Evolutionary conservation across 2,888 invertebrate genomes (phyloP).

Genomic region (Candidula unifasciata): DNA sequence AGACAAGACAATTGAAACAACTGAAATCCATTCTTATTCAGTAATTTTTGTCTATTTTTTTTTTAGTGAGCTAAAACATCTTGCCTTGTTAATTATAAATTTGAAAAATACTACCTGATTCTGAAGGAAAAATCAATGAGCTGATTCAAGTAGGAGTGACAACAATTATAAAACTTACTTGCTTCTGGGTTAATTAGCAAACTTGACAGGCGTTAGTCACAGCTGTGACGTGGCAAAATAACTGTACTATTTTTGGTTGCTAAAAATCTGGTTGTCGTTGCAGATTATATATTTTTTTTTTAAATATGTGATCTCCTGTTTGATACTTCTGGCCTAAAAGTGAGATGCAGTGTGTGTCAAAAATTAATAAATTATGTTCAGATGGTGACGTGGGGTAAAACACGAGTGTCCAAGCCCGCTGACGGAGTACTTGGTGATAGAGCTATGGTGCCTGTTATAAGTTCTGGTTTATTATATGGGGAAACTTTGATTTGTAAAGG

Average conservation of each 20-base stretch:
- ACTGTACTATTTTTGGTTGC: background rate
- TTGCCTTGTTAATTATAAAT: background rate
- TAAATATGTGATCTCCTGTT: background rate
- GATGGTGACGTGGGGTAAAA: too few relatives aligned
- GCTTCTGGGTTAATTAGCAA: background rate
- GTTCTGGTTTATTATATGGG: too few relatives aligned
- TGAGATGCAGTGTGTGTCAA: background rate
- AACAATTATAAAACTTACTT: constrained; percentile 5
- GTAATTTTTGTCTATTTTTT: background rate
- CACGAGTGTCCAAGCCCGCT: too few relatives aligned
- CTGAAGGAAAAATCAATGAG: background rate
- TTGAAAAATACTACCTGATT: too few relatives aligned
- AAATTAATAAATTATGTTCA: too few relatives aligned
- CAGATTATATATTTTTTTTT: too few relatives aligned
- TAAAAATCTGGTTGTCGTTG: too few relatives aligned
- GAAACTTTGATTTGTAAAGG: too few relatives aligned
- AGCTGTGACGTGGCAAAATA: background rate
- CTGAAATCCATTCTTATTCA: too few relatives aligned
- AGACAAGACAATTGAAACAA: too few relatives aligned
- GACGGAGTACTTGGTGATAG: too few relatives aligned
- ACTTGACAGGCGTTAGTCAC: background rate
- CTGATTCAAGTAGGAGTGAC: background rate
- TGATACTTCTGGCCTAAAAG: background rate
- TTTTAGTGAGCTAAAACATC: background rate
- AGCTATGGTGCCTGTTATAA: too few relatives aligned